Conservation (phyloP, 2,888 invertebrate genomes). For the Xestia c-nigrum region DNA sequence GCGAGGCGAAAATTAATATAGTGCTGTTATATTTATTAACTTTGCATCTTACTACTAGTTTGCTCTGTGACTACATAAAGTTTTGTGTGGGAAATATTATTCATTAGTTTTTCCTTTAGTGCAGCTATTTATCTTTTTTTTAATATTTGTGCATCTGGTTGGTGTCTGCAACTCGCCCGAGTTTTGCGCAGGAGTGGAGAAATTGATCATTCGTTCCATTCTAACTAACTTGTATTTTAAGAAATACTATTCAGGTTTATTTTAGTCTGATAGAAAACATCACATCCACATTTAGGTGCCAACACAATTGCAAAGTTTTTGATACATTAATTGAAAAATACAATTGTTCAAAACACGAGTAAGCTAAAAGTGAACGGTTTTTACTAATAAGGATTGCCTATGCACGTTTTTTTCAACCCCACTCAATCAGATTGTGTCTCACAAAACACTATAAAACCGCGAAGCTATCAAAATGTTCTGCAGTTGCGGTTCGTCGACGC, state of each 20-base stretch:
- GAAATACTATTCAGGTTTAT: neutral
- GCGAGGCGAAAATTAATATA: slow-evolving; percentile 55
- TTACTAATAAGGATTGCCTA: too few species aligned
- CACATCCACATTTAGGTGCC: neutral
- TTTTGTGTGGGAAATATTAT: slow-evolving; percentile 17
- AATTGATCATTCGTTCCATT: neutral
- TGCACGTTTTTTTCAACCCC: neutral
- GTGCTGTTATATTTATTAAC: slow-evolving; percentile 37
- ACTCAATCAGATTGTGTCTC: neutral
- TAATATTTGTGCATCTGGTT: neutral
- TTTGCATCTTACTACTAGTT: slow-evolving; percentile 38
- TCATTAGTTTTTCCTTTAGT: slow-evolving; percentile 4
- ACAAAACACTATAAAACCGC: slow-evolving; percentile 2
- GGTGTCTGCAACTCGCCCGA: neutral
- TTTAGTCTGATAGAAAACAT: neutral
- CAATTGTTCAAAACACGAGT: neutral
- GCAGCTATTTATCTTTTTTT: neutral
- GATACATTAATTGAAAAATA: neutral
- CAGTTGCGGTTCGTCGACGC: slow-evolving; percentile 65
- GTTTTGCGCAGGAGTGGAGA: neutral
- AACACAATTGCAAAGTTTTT: neutral
- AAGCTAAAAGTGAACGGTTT: neutral
- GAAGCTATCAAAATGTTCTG: slow-evolving; percentile 54
- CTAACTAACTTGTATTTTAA: neutral
- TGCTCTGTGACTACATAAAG: neutral